Evolutionary conservation across 1,140 invertebrate species (phyloP).

Genomic region (Zaprionus taronus): DNA sequence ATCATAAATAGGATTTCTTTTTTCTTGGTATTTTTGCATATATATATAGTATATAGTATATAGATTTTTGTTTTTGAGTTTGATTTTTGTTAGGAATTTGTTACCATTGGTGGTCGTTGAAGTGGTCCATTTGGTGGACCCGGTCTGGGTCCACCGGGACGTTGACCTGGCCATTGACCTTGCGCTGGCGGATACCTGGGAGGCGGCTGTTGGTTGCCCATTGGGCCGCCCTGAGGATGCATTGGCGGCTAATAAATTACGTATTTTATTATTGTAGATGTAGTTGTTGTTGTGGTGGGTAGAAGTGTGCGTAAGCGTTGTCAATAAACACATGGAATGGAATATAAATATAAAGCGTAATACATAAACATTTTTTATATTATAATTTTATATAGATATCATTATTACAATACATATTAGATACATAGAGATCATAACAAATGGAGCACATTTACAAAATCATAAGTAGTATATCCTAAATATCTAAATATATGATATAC

Average conservation of each 20-base stretch:
- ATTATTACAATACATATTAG: constrained; percentile 28
- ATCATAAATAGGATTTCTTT: constrained; percentile 39
- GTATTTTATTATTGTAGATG: constrained; percentile 57
- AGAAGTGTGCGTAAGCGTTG: constrained; percentile 79
- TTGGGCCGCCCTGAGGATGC: constrained; percentile 81
- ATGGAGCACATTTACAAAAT: constrained; percentile 48
- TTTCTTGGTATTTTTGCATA: constrained; percentile 30
- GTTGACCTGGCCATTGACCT: constrained; percentile 86
- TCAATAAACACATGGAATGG: constrained; percentile 79
- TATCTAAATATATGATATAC: constrained; percentile 14
- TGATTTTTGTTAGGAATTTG: constrained; percentile 60
- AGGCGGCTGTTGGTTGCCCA: constrained; percentile 85
- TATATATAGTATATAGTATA: neutral
- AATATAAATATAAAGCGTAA: constrained; percentile 80
- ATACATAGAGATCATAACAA: constrained; percentile 28
- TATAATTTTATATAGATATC: constrained; percentile 20
- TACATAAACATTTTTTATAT: constrained; percentile 74
- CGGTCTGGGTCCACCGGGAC: constrained; percentile 89
- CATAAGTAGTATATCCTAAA: constrained; percentile 24
- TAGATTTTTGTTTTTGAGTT: constrained; percentile 4
- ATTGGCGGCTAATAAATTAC: constrained; percentile 79
- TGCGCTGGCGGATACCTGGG: constrained; percentile 84
- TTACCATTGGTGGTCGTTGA: constrained; percentile 89
- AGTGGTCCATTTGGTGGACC: constrained; percentile 86
- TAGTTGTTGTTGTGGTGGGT: constrained; percentile 60